A percentile compares a stretch with the other conserved stretches of the same genome.
These are phyloP conservation scores for Silurus aristotelis DNA, from an alignment of 2,797 vertebrate genomes.

Conservation along the genomic window DNA sequence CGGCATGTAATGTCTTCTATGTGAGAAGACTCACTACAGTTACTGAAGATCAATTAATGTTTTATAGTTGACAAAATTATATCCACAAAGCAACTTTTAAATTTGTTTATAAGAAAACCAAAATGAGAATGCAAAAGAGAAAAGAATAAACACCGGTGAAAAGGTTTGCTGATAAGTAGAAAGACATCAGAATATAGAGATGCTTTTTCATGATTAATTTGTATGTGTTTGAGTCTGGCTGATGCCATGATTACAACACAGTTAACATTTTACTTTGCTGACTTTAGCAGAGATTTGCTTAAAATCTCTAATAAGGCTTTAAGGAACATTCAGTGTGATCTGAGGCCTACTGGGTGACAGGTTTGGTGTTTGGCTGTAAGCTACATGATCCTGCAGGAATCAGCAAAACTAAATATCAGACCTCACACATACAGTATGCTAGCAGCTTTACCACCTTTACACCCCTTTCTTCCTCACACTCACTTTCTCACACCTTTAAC, in stretches of 20 bases:
- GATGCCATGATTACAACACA: neutral
- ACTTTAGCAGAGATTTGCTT: neutral
- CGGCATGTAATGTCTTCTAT: too few relatives aligned
- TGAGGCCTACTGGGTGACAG: neutral
- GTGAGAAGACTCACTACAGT: neutral
- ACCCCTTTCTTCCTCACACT: neutral
- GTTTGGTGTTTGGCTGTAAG: constrained; percentile 1
- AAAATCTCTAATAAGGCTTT: neutral
- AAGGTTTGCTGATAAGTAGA: neutral
- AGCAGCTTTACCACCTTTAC: constrained; percentile 16
- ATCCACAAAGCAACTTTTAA: neutral
- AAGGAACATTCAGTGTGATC: neutral
- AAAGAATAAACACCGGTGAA: neutral
- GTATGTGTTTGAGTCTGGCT: neutral
- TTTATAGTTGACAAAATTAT: neutral
- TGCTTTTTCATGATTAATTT: neutral
- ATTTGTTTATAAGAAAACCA: neutral
- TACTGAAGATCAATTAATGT: neutral
- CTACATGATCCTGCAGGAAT: constrained; percentile 13
- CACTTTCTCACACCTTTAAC: constrained; percentile 15
- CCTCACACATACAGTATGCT: constrained; percentile 32
- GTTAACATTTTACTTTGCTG: constrained; percentile 4
- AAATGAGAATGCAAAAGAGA: neutral
- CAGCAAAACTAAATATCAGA: constrained; percentile 37
- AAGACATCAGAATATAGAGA: neutral